These are phyloP conservation scores for Hyposoter didymator DNA, from an alignment of 2,888 invertebrate species.

Conservation along the genomic window DNA sequence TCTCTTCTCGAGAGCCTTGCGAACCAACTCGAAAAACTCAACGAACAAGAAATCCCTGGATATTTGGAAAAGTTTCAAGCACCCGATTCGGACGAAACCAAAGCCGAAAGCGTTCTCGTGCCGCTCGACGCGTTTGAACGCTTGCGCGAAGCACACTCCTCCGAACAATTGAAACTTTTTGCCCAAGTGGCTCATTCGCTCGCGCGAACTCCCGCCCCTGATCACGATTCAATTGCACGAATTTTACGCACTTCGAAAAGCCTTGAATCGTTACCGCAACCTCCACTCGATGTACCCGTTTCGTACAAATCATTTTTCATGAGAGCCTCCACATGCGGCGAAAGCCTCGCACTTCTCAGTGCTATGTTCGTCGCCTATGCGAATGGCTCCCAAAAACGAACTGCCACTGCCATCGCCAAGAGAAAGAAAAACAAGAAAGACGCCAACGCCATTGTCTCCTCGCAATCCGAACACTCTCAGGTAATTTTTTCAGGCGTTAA, in stretches of 20 bases:
- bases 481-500: constrained; percentile 68
- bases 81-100: constrained; percentile 72
- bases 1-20: constrained; percentile 75
- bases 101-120: constrained; percentile 78
- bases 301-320: constrained; percentile 80
- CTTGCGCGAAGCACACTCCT: constrained; percentile 80
- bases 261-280: constrained; percentile 76
- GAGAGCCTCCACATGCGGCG: constrained; percentile 82
- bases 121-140: constrained; percentile 81
- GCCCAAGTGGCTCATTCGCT: constrained; percentile 79
- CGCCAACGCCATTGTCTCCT: constrained; percentile 74
- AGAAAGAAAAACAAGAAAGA: constrained; percentile 81
- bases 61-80: constrained; percentile 75
- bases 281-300: constrained; percentile 74
- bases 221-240: constrained; percentile 68
- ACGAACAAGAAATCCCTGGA: constrained; percentile 75
- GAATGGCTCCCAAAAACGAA: constrained; percentile 73
- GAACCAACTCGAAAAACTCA: constrained; percentile 74
- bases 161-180: constrained; percentile 79
- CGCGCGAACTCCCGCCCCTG: constrained; percentile 74
- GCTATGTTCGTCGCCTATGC: constrained; percentile 79
- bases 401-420: constrained; percentile 73
- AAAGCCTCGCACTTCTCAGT: constrained; percentile 80
- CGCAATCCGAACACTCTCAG: constrained; percentile 74
- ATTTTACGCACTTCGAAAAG: constrained; percentile 74